Evolutionary conservation across 2,888 invertebrate species (phyloP).

Genomic region (Aspidiotus rigidus): DNA sequence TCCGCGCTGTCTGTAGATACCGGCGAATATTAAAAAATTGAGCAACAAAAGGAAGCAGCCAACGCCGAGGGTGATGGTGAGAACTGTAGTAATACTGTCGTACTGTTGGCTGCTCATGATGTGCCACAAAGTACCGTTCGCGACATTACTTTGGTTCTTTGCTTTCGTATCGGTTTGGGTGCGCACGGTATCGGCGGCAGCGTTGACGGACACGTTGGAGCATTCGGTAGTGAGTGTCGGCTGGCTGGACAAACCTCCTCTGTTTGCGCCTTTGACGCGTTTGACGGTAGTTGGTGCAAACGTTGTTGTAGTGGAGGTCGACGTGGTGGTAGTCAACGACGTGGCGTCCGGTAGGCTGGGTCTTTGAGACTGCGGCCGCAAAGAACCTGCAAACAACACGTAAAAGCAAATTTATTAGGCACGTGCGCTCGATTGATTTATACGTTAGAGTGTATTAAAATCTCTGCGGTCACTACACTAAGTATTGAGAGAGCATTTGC

Average conservation of each 20-base stretch:
- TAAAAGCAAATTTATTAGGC: too few relatives aligned
- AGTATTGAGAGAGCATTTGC: not conserved
- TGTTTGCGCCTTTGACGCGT: slow-evolving; percentile 22
- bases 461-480: too few relatives aligned
- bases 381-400: slow-evolving; percentile 51
- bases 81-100: slow-evolving; percentile 78
- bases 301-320: slow-evolving; percentile 46
- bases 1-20: slow-evolving; percentile 77
- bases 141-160: too few relatives aligned
- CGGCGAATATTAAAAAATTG: slow-evolving; percentile 78
- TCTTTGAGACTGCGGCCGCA: slow-evolving; percentile 63
- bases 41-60: slow-evolving; percentile 67
- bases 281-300: slow-evolving; percentile 41
- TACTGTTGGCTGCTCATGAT: slow-evolving; percentile 73
- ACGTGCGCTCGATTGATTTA: too few relatives aligned
- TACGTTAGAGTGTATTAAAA: too few relatives aligned
- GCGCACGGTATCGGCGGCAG: slow-evolving; percentile 38
- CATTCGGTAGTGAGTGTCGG: slow-evolving; percentile 61
- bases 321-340: slow-evolving; percentile 39
- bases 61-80: slow-evolving; percentile 78
- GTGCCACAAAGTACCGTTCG: slow-evolving; percentile 55
- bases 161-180: slow-evolving; percentile 43
- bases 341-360: slow-evolving; percentile 42
- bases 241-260: not conserved
- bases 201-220: slow-evolving; percentile 50